Percentiles rank a stretch among this genome's conserved stretches.
These are phyloP conservation scores for Tuta absoluta DNA, from an alignment of 2,888 invertebrate genomes.

Conservation along the genomic window DNA sequence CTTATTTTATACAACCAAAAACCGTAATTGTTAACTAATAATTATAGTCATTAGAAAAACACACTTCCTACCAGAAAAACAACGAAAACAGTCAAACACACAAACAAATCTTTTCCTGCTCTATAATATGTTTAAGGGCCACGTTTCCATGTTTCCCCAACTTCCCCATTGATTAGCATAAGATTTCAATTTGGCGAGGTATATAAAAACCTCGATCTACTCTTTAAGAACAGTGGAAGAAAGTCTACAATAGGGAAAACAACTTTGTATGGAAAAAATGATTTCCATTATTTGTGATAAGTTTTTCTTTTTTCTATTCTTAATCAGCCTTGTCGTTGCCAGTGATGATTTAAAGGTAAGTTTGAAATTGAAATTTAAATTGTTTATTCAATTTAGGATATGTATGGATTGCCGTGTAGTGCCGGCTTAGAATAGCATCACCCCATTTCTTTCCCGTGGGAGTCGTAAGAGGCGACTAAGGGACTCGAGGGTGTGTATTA, in stretches of 20 bases:
- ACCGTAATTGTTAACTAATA: no score
- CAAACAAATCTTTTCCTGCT: neutral
- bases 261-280: constrained; percentile 32
- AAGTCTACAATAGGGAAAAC: neutral
- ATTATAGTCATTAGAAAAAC: no score
- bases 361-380: no score
- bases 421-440: neutral
- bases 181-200: constrained; percentile 43
- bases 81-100: neutral
- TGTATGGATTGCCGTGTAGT: neutral
- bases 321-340: constrained; percentile 33
- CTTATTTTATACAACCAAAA: no score
- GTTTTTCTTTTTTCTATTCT: constrained; percentile 35
- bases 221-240: constrained; percentile 29
- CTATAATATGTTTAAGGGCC: neutral
- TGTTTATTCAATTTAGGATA: no score
- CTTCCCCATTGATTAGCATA: constrained; percentile 49
- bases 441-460: no score
- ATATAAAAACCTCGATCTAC: constrained; percentile 42
- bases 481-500: no score
- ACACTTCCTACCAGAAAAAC: no score
- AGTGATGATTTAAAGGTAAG: constrained; percentile 43
- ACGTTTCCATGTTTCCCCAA: constrained; percentile 35
- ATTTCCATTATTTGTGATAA: constrained; percentile 31
- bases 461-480: no score